Percentiles rank a stretch among this genome's conserved stretches.
phyloP scores from a whole-genome alignment of 2,797 vertebrate genomes.

The Hozukius guyotensis region DNA sequence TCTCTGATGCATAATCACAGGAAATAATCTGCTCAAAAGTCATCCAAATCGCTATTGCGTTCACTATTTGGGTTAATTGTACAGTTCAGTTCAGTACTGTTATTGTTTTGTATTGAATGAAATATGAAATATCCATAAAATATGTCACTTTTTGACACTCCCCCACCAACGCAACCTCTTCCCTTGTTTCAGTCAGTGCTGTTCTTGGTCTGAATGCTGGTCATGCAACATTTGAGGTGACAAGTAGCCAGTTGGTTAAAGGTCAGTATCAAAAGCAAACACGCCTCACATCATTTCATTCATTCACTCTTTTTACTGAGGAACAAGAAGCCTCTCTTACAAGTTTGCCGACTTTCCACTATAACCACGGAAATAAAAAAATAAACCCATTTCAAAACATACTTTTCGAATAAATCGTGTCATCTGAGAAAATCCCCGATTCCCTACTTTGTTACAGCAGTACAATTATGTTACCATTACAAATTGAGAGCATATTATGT shows the following conservation, averaged over 20 bases:
- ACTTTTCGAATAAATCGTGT: neutral
- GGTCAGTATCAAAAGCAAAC: constrained; percentile 4
- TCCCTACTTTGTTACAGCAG: neutral
- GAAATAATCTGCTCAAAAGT: too few relatives aligned
- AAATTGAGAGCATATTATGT: constrained; percentile 3
- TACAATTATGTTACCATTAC: neutral
- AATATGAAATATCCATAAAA: too few relatives aligned
- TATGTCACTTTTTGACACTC: neutral
- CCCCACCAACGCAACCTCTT: neutral
- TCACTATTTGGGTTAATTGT: too few relatives aligned
- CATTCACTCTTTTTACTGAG: neutral
- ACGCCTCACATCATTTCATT: neutral
- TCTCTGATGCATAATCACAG: too few relatives aligned
- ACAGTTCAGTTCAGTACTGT: too few relatives aligned
- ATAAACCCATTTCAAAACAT: neutral
- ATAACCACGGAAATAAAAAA: neutral
- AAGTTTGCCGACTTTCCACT: neutral
- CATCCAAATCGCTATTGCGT: too few relatives aligned
- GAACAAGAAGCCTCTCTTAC: neutral
- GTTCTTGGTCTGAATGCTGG: neutral
- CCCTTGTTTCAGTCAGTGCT: neutral
- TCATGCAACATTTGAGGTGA: constrained; percentile 11
- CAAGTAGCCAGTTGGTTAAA: neutral
- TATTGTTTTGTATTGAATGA: too few relatives aligned
- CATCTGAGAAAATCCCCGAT: neutral